Conservation (phyloP, 2,888 invertebrate genomes). For the Aleiodes alternator region DNA sequence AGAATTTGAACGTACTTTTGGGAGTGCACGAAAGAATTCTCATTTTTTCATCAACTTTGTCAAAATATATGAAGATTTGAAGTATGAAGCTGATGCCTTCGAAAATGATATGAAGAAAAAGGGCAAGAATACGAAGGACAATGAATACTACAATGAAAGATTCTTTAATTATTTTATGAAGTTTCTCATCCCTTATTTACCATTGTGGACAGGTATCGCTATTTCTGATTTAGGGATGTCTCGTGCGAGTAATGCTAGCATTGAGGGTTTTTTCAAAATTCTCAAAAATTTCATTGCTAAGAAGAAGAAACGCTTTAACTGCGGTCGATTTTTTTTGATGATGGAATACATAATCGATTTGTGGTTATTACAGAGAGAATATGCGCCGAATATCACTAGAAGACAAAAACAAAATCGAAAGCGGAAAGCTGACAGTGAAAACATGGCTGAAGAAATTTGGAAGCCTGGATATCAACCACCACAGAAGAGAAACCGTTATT, state of each 20-base stretch:
- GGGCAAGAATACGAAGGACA: not conserved
- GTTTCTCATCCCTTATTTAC: not conserved
- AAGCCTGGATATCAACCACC: not conserved
- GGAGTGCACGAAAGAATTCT: not conserved
- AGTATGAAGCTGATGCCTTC: not conserved
- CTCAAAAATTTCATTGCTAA: not conserved
- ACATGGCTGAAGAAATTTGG: not conserved
- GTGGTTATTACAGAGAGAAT: not conserved
- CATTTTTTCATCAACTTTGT: not conserved
- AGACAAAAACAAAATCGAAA: not conserved
- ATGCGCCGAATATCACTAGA: not conserved
- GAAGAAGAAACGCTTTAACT: not conserved
- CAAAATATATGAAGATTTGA: not conserved
- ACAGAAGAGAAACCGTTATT: not conserved
- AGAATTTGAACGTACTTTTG: not conserved
- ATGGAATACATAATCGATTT: not conserved
- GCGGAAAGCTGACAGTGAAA: not conserved
- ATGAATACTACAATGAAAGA: not conserved
- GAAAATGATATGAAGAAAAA: not conserved
- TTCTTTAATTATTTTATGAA: not conserved
- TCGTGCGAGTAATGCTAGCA: not conserved
- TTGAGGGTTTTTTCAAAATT: not conserved
- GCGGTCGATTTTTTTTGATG: not conserved
- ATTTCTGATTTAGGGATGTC: not conserved
- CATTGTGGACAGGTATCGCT: not conserved